Evolutionary conservation across 1,140 invertebrate species (phyloP).

Genomic region (Drosophila trapezifrons): DNA sequence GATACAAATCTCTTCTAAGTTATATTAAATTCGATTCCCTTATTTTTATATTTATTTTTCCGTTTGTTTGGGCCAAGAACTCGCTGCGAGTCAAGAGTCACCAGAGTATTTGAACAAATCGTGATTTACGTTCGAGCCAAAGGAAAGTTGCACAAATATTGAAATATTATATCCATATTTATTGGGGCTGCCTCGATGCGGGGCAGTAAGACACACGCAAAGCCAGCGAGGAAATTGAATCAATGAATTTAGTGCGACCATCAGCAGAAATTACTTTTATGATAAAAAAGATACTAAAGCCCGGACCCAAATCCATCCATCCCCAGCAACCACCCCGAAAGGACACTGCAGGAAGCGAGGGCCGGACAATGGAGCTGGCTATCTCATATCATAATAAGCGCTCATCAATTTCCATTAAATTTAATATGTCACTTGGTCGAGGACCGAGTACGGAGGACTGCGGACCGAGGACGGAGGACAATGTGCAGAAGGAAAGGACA

Average conservation of each 20-base stretch:
- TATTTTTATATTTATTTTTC: conserved; percentile 5
- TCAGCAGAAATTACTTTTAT: conserved; percentile 80
- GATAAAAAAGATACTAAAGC: conserved; percentile 72
- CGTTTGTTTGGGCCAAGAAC: conserved; percentile 1
- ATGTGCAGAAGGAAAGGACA: conserved; percentile 20
- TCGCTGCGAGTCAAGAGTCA: conserved; percentile 4
- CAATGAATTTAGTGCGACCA: conserved; percentile 79
- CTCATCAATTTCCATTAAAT: conserved; percentile 83
- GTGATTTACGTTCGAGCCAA: conserved; percentile 60
- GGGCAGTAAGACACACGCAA: conserved; percentile 10
- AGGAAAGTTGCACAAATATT: conserved; percentile 69
- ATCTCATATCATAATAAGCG: conserved; percentile 83
- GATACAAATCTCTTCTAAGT: background rate
- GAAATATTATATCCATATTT: conserved; percentile 82
- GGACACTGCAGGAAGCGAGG: conserved; percentile 11
- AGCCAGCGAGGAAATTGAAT: conserved; percentile 75
- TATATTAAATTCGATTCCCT: background rate
- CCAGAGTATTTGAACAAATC: conserved; percentile 47
- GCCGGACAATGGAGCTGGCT: conserved; percentile 49
- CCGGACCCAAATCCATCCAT: conserved; percentile 35
- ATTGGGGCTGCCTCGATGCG: conserved; percentile 32
- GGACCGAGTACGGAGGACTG: background rate
- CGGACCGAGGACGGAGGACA: conserved; percentile 14
- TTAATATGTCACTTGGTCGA: conserved; percentile 76
- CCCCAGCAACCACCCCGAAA: conserved; percentile 29